Percentiles rank a stretch among this genome's conserved stretches.
phyloP scores from a whole-genome alignment of 2,888 invertebrate genomes.

The Andrena fulva region DNA sequence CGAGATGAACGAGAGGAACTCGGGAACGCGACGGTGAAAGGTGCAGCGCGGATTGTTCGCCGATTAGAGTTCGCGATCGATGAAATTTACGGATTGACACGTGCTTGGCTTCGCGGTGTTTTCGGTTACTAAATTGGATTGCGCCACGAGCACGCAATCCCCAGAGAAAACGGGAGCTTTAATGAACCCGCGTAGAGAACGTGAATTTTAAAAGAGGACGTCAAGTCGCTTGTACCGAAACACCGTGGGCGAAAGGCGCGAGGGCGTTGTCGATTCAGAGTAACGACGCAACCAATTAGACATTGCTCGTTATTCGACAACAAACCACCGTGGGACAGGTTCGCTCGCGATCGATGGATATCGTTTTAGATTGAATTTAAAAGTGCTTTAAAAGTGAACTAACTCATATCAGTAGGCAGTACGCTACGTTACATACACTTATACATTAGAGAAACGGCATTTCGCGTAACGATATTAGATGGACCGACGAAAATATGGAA shows the following conservation, averaged over 20 bases:
- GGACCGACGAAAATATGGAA: constrained; percentile 67
- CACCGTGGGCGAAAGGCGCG: background rate
- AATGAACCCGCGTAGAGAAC: no score
- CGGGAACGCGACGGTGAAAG: background rate
- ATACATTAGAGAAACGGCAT: constrained; percentile 59
- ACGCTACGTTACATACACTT: constrained; percentile 75
- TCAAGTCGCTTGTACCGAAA: background rate
- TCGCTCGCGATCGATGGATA: constrained; percentile 57
- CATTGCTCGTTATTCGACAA: constrained; percentile 41
- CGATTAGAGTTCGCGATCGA: constrained; percentile 24
- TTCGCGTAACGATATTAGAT: constrained; percentile 67
- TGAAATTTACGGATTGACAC: background rate
- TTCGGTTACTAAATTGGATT: background rate
- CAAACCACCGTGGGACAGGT: constrained; percentile 52
- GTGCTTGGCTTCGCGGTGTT: background rate
- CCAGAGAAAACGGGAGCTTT: no score
- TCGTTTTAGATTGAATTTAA: constrained; percentile 81
- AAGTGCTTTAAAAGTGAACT: constrained; percentile 84
- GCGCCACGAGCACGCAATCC: no score
- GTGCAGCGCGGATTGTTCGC: constrained; percentile 10
- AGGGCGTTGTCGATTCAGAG: background rate
- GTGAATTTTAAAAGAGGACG: no score
- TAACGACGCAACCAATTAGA: constrained; percentile 29
- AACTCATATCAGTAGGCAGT: constrained; percentile 83
- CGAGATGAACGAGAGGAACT: constrained; percentile 31